Evolutionary conservation across 2,888 invertebrate species (phyloP), one percentile per base, ranked within the genome.

Genomic region (Cheilosia grossa): DNA sequence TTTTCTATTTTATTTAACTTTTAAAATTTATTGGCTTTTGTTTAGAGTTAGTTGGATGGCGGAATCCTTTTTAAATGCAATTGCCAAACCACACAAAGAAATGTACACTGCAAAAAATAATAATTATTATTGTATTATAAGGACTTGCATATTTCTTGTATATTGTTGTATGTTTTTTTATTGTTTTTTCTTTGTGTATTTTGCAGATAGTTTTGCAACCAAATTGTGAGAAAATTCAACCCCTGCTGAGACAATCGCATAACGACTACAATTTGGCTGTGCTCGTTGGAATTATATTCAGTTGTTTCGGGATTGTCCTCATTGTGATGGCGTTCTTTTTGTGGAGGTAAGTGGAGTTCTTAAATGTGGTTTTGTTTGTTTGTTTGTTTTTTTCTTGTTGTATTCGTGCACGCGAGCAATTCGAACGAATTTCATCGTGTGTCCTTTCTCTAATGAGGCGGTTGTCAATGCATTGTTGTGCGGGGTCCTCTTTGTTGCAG

Each of bases 261-360:
- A 93, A 93, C 89, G 94, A 95, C 89, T 93, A 96, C 88, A 95
- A 94, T 91, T 93, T 95, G 87, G 95, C 95, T 72, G 94, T 96
- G 90, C 93, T 96, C 88, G 95, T 95, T 85, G 95, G 95, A 77
- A 93, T 95, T 89, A 93, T 95, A 83, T 95, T 95, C 91, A 95
- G 95, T 88, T 93, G 94, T 87, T 94, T 95, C 88, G 95, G 95
- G 81, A 93, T 96, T 78, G 92, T 95, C 88, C 92, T 96, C 87
- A 94, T 95, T 87, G 93, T 95, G 87, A 93, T 95, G 89, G 94
- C 95, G 69, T 94, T 96, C 91, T 92, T 96, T 87, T 90, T 96
- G 59, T 96, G 96, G 96, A 95, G 95, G 96, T 96, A 93, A 93
- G 93, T 91, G 88, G 89, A 87, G 90, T 82, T 90, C 89, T 87